Evolutionary conservation across 2,113 vertebrate species (phyloP).

Genomic region (Thinocorus orbignyianus): DNA sequence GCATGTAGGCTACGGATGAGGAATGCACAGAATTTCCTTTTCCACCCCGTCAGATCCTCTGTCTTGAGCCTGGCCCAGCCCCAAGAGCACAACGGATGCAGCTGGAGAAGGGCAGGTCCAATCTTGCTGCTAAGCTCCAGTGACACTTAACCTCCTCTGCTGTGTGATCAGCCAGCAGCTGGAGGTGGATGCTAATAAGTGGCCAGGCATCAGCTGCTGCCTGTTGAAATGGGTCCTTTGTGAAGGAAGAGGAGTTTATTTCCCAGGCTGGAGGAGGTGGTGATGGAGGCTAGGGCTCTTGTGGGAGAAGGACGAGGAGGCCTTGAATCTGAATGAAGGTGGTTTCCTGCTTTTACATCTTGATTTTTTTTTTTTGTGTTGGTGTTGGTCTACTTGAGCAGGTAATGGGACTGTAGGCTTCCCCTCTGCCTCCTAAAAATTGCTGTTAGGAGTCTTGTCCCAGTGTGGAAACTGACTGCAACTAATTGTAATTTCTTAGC

Average conservation of each 20-base stretch:
- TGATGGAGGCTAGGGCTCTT: not conserved
- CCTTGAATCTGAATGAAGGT: not conserved
- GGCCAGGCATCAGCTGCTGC: conserved; percentile 46
- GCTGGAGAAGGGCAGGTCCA: conserved; percentile 73
- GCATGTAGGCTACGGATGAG: conserved; percentile 48
- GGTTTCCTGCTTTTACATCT: not conserved
- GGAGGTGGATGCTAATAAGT: not conserved
- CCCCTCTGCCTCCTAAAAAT: not conserved
- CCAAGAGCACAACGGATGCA: conserved; percentile 70
- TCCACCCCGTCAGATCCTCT: conserved; percentile 72
- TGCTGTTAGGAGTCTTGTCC: not conserved
- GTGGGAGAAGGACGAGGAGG: not conserved
- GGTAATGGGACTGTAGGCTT: not conserved
- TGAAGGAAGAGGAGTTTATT: not conserved
- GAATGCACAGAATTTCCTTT: conserved; percentile 79
- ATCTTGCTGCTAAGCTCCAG: conserved; percentile 45
- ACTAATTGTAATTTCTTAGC: not conserved
- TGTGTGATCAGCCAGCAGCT: conserved; percentile 10
- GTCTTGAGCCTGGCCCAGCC: conserved; percentile 65
- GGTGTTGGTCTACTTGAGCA: not conserved
- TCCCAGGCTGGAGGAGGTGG: not conserved
- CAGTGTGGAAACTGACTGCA: not conserved
- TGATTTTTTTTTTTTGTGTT: not conserved
- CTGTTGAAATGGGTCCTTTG: not conserved
- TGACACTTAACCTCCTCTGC: conserved; percentile 46